Percentiles rank a stretch among this genome's conserved stretches.
Conservation (phyloP, 2,888 invertebrate genomes). For the Ophioninae sp. region DNA sequence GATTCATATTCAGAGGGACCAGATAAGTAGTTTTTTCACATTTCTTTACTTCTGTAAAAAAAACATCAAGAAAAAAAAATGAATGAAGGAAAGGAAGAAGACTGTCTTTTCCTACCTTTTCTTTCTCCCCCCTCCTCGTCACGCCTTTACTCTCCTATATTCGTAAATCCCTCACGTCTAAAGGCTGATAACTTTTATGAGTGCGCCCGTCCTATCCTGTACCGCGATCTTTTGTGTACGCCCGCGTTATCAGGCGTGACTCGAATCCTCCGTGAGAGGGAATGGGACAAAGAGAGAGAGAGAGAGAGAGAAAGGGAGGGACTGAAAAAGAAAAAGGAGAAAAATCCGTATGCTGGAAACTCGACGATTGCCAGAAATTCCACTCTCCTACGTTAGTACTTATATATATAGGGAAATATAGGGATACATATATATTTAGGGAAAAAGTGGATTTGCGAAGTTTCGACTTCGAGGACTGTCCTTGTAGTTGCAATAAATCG, state of each 20-base stretch:
- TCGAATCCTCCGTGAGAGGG: constrained; percentile 33
- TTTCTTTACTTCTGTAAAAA: too few species aligned
- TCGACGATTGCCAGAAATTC: constrained; percentile 46
- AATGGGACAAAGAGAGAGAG: constrained; percentile 3
- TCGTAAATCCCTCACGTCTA: constrained; percentile 67
- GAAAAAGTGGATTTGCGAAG: not conserved
- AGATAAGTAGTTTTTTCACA: too few species aligned
- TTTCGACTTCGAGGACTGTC: not conserved
- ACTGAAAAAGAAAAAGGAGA: constrained; percentile 39
- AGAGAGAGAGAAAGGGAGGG: not conserved
- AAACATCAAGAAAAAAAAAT: too few species aligned
- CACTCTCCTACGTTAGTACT: constrained; percentile 26
- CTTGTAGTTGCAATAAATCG: not conserved
- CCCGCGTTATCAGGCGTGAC: constrained; percentile 62
- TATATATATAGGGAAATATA: constrained; percentile 14
- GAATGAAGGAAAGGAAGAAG: too few species aligned
- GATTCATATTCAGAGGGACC: too few species aligned
- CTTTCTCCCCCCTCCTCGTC: not conserved
- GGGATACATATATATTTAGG: too few species aligned
- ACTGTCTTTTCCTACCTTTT: not conserved
- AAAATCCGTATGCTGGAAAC: constrained; percentile 26
- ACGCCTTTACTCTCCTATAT: constrained; percentile 45
- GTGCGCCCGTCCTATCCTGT: constrained; percentile 60
- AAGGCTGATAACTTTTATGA: constrained; percentile 67
- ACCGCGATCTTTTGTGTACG: constrained; percentile 64